Conservation (phyloP, 2,888 invertebrate genomes). For the Blastobasis lacticolella region DNA sequence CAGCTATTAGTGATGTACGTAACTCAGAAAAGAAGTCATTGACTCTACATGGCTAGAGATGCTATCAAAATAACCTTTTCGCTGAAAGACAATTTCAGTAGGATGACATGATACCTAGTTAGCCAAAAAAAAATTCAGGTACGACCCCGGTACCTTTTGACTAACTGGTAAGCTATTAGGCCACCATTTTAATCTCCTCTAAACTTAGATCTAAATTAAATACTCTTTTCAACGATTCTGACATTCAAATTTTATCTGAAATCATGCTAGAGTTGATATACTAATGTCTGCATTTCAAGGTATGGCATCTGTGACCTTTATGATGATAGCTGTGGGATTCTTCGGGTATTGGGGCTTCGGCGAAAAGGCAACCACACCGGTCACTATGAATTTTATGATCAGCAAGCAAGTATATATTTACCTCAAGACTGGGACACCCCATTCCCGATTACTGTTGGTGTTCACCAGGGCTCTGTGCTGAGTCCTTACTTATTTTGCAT, state of each 20-base stretch:
- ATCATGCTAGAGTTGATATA: not conserved
- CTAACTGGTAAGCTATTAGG: not conserved
- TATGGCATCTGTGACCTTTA: constrained; percentile 25
- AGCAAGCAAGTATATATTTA: constrained; percentile 20
- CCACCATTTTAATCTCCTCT: not conserved
- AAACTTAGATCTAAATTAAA: not conserved
- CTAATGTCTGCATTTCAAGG: constrained; percentile 13
- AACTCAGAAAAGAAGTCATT: too few species aligned
- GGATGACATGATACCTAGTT: too few species aligned
- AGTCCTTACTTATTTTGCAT: too few species aligned
- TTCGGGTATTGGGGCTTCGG: constrained; percentile 45
- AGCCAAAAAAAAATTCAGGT: not conserved
- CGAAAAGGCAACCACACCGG: constrained; percentile 26
- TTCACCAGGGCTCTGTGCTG: too few species aligned
- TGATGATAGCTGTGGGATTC: constrained; percentile 32
- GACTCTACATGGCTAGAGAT: too few species aligned
- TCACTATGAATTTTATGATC: constrained; percentile 41
- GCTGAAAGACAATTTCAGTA: too few species aligned
- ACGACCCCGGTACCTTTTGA: not conserved
- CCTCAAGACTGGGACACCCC: not conserved
- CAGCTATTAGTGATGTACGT: too few species aligned
- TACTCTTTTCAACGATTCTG: not conserved
- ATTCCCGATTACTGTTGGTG: not conserved
- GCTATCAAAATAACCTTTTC: too few species aligned
- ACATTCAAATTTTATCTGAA: not conserved